Percentiles rank a stretch among this genome's conserved stretches.
Evolutionary conservation across 2,888 invertebrate species (phyloP).

Genomic region (Sinohyriopsis cumingii): DNA sequence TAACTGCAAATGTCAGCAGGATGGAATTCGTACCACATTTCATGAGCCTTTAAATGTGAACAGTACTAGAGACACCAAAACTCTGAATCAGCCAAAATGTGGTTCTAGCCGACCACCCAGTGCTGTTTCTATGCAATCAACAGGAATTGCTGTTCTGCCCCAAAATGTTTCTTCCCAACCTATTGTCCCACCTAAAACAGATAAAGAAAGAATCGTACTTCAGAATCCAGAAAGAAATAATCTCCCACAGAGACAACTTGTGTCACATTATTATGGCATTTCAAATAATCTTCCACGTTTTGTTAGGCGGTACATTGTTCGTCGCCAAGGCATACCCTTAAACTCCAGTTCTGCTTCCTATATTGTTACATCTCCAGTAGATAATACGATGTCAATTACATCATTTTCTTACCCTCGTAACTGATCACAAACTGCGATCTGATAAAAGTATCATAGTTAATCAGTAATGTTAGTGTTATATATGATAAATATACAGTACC

Average conservation of each 20-base stretch:
- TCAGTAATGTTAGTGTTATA: no score
- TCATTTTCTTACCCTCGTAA: constrained; percentile 23
- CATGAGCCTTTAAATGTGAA: constrained; percentile 15
- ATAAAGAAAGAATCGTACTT: constrained; percentile 43
- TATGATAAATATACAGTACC: no score
- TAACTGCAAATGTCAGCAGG: constrained; percentile 61
- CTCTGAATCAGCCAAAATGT: constrained; percentile 29
- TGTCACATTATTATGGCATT: constrained; percentile 3
- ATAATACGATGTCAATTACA: constrained; percentile 50
- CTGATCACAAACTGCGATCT: no score
- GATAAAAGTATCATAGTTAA: no score
- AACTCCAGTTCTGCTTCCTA: constrained; percentile 38
- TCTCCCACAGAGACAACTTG: neutral
- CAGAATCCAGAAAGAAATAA: constrained; percentile 53
- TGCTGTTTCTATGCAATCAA: constrained; percentile 2
- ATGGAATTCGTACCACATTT: constrained; percentile 46
- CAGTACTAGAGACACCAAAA: constrained; percentile 26
- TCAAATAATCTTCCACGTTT: constrained; percentile 39
- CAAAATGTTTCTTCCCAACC: neutral
- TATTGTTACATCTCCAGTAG: constrained; percentile 50
- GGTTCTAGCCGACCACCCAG: constrained; percentile 43
- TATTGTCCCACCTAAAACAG: constrained; percentile 12
- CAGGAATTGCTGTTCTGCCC: no score
- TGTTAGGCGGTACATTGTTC: constrained; percentile 46
- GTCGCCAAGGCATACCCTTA: constrained; percentile 39